phyloP scores from a whole-genome alignment of 2,113 vertebrate species.

The Ascaphus truei region DNA sequence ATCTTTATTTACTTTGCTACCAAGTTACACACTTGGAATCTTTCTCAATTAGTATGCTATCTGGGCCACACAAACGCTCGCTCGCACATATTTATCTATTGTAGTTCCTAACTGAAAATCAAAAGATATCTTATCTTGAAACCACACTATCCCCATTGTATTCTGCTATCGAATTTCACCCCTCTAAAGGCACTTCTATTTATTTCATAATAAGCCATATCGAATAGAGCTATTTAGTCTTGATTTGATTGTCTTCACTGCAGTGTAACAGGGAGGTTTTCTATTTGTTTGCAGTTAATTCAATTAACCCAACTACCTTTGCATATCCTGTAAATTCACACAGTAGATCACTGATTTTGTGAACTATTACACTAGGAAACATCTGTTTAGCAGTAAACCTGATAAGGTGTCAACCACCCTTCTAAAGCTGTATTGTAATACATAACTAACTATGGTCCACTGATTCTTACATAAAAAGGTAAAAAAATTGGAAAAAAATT shows the following conservation, averaged over 20 bases:
- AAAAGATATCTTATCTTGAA: slow-evolving; percentile 25
- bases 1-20: slow-evolving; percentile 28
- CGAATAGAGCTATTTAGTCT: slow-evolving; percentile 1
- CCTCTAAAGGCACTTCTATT: not conserved
- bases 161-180: not conserved
- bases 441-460: no score
- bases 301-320: slow-evolving; percentile 1
- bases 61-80: slow-evolving; percentile 9
- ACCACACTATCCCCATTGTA: not conserved
- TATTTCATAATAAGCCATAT: not conserved
- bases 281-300: not conserved
- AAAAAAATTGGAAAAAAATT: no score
- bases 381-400: slow-evolving; percentile 42
- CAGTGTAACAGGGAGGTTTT: not conserved
- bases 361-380: slow-evolving; percentile 42
- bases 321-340: not conserved
- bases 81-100: slow-evolving; percentile 9
- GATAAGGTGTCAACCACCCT: slow-evolving; percentile 41
- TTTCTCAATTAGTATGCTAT: not conserved
- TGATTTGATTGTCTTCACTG: not conserved
- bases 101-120: slow-evolving; percentile 15
- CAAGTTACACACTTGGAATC: not conserved
- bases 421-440: not conserved
- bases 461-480: no score
- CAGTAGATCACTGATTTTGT: slow-evolving; percentile 28